These are phyloP conservation scores for Conchocele bisecta DNA, from an alignment of 2,888 invertebrate genomes.

Conservation along the genomic window DNA sequence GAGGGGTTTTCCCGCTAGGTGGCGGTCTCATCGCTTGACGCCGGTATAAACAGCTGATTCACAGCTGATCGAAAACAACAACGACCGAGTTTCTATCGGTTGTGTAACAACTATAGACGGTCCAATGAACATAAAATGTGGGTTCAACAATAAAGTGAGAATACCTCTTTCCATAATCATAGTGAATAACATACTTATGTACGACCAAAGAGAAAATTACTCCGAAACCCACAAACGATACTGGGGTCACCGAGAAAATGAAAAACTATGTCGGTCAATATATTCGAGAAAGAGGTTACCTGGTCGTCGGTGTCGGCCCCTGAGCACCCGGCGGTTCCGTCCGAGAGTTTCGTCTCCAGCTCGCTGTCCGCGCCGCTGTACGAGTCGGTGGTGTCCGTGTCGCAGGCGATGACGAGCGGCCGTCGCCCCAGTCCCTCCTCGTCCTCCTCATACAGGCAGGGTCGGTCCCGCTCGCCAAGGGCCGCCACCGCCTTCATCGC, in stretches of 20 bases:
- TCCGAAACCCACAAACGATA: conserved; percentile 3
- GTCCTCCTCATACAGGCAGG: conserved; percentile 13
- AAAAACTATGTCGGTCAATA: conserved; percentile 59
- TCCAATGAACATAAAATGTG: not conserved
- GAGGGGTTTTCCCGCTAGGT: conserved; percentile 51
- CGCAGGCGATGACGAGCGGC: conserved; percentile 44
- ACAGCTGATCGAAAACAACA: conserved; percentile 50
- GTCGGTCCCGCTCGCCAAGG: conserved; percentile 40
- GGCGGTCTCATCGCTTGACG: conserved; percentile 35
- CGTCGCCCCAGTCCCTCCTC: conserved; percentile 10
- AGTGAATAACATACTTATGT: too few species aligned
- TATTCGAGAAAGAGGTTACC: conserved; percentile 49
- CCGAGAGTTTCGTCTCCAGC: conserved; percentile 10
- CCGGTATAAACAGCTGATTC: conserved; percentile 59
- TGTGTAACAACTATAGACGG: conserved; percentile 19
- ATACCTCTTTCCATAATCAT: too few species aligned
- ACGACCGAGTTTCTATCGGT: conserved; percentile 39
- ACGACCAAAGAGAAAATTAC: not conserved
- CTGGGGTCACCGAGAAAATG: conserved; percentile 15
- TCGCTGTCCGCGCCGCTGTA: conserved; percentile 54
- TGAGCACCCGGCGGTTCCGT: not conserved
- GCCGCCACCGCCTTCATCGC: conserved; percentile 62
- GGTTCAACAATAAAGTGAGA: not conserved
- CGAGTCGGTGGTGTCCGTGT: conserved; percentile 58
- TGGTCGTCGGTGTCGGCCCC: conserved; percentile 8